Percentiles rank a stretch among this genome's conserved stretches.
These are phyloP conservation scores for Lota lota DNA, from an alignment of 2,113 vertebrate genomes.

Conservation along the genomic window DNA sequence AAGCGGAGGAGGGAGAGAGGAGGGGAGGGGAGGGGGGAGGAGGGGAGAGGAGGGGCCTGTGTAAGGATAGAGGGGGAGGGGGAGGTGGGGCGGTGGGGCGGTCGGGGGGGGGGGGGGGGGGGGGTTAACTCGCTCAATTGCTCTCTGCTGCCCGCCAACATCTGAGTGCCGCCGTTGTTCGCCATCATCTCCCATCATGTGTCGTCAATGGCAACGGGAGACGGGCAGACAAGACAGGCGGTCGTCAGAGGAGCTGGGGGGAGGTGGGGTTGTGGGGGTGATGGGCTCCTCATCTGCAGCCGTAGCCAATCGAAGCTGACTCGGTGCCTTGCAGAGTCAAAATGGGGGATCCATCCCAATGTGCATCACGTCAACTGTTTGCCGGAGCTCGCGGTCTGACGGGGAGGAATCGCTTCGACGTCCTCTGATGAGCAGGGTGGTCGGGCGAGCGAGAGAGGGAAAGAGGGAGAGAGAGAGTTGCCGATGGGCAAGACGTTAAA, in stretches of 20 bases:
- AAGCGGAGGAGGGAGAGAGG: too few relatives aligned
- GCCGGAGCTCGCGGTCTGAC: background rate
- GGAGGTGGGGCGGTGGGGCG: too few relatives aligned
- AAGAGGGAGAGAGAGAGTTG: constrained; percentile 34
- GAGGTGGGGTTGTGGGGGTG: constrained; percentile 72
- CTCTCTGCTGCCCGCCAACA: constrained; percentile 41
- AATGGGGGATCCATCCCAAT: constrained; percentile 77
- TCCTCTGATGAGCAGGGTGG: too few relatives aligned
- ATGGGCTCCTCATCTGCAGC: constrained; percentile 77
- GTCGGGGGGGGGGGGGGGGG: too few relatives aligned
- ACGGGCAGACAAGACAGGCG: constrained; percentile 83
- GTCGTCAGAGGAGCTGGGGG: constrained; percentile 89
- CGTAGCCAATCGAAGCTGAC: constrained; percentile 85
- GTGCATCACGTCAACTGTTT: constrained; percentile 33
- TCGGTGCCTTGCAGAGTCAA: constrained; percentile 78
- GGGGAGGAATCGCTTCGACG: too few relatives aligned
- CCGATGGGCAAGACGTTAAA: constrained; percentile 10
- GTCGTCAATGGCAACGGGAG: constrained; percentile 79
- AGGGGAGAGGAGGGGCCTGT: too few relatives aligned
- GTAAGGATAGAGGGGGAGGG: too few relatives aligned
- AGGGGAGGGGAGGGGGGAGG: too few relatives aligned
- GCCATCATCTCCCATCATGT: constrained; percentile 98
- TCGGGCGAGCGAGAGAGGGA: constrained; percentile 54
- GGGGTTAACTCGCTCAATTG: too few relatives aligned
- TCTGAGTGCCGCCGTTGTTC: constrained; percentile 82